Conservation (phyloP, 1,140 invertebrate genomes). For the Geopemphigus sp. region DNA sequence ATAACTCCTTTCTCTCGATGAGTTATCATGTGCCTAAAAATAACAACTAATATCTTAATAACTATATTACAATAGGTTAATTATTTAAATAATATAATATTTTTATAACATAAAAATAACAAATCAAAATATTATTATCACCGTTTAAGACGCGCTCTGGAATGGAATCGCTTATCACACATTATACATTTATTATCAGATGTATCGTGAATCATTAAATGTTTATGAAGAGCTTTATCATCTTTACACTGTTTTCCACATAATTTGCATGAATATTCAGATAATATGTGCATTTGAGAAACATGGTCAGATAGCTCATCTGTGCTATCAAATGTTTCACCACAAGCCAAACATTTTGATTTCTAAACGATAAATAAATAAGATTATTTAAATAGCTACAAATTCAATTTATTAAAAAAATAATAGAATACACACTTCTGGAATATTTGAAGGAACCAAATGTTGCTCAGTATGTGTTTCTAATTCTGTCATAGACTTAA, state of each 20-base stretch:
- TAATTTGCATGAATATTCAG: constrained; percentile 62
- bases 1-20: constrained; percentile 52
- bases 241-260: constrained; percentile 69
- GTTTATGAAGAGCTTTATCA: constrained; percentile 66
- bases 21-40: constrained; percentile 53
- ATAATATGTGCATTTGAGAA: constrained; percentile 59
- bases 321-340: constrained; percentile 62
- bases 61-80: neutral
- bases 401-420: constrained; percentile 51
- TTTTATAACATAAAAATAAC: neutral
- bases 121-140: constrained; percentile 50
- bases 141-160: constrained; percentile 63
- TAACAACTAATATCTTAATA: constrained; percentile 5
- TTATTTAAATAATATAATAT: neutral
- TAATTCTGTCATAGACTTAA: constrained; percentile 69
- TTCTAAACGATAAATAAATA: constrained; percentile 49
- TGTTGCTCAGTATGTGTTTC: constrained; percentile 64
- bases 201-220: constrained; percentile 64
- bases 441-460: constrained; percentile 33
- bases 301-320: constrained; percentile 62
- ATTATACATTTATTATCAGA: constrained; percentile 64
- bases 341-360: constrained; percentile 63
- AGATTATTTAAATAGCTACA: neutral
- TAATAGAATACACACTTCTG: constrained; percentile 11
- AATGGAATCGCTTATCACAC: constrained; percentile 70